phyloP scores from a whole-genome alignment of 92 coral and sea anemone genomes.

The Zoanthus sansibaricus region DNA sequence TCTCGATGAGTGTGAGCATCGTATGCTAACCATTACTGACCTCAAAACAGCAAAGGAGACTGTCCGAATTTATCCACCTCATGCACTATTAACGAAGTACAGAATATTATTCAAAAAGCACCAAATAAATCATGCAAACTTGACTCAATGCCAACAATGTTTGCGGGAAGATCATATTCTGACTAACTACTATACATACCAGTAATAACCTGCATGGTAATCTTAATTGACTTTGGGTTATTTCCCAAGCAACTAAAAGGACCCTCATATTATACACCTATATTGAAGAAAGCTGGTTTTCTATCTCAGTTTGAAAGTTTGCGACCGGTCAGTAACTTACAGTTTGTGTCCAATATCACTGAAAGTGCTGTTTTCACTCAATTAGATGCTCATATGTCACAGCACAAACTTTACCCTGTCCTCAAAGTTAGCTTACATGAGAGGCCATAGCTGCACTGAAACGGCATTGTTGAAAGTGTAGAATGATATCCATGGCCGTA shows the following conservation, averaged over 20 bases:
- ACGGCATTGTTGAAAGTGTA: slow-evolving; percentile 42
- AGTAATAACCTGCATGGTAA: slow-evolving; percentile 50
- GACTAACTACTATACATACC: slow-evolving; percentile 41
- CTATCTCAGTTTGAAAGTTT: slow-evolving; percentile 35
- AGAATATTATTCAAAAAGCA: slow-evolving; percentile 6
- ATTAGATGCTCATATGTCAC: slow-evolving; percentile 27
- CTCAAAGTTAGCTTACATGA: slow-evolving; percentile 54
- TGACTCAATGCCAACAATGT: slow-evolving; percentile 50
- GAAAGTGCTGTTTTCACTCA: slow-evolving; percentile 52
- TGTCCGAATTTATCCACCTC: too few relatives aligned
- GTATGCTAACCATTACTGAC: too few relatives aligned
- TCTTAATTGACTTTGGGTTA: slow-evolving; percentile 52
- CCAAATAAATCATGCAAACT: slow-evolving; percentile 62
- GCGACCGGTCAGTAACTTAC: slow-evolving; percentile 52
- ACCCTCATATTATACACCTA: slow-evolving; percentile 51
- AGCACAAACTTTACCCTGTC: slow-evolving; percentile 33
- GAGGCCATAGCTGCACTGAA: slow-evolving; percentile 49
- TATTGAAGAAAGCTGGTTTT: slow-evolving; percentile 30
- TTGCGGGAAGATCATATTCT: slow-evolving; percentile 29
- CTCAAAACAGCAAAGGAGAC: too few relatives aligned
- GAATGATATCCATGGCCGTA: not conserved
- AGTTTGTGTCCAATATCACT: slow-evolving; percentile 49
- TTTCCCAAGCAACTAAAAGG: slow-evolving; percentile 48
- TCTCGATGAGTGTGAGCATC: too few relatives aligned
- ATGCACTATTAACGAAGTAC: not conserved